Base-by-base conservation (phyloP, 92 coral and sea anemone genomes). In the Zoanthus gigantus region DNA sequence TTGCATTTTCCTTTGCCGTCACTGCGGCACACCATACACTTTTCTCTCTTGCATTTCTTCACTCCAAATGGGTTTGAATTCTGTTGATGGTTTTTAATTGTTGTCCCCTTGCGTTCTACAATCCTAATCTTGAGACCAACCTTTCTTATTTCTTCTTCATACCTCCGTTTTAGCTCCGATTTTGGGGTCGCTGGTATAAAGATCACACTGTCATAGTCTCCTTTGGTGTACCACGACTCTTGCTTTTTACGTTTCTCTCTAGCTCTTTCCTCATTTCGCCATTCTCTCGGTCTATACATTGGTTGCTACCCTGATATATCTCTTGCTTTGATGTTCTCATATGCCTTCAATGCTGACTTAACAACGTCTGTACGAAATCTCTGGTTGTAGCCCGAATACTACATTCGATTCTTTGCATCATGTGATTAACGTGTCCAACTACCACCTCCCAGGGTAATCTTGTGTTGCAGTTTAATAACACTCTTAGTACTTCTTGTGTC, bases 401-500 rank as follows among this genome's bases (percentile, higher is more conserved):
- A 74, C 85, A 23, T 23, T 23, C 23, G 23, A 86, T 76, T 28
- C 80, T n/a, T 46, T 14, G 18, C 73, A 72, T 74, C 84, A 73
- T 73, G 29, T 71, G 6, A 44, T 23, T 16, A 32, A 52, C 71
- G 56, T 86, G 89, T 17, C 44, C 46, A 3, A 44, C 85, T 9
- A 16, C 34, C 28, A 2, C 29, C 48, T 74, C 42, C 89, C 85
- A 86, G 7, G 86, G 89, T 30, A 86, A 30, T 10, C 12, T 7
- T 4, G 86, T 6, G 52, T 85, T 86, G 16, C 85, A 86, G 71
- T 86, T 86, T 53, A 86, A 16, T 0, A 86, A 52, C 15, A 86
- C 75, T 16, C 76, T 76, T 15, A 87, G 74, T 44, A 77, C 61
- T 31, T 87, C 90, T 23, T 87, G 86, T 13, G 90, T 87, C 8